Evolutionary conservation across 1,140 invertebrate genomes (phyloP).

Genomic region (Hycleus cichorii): DNA sequence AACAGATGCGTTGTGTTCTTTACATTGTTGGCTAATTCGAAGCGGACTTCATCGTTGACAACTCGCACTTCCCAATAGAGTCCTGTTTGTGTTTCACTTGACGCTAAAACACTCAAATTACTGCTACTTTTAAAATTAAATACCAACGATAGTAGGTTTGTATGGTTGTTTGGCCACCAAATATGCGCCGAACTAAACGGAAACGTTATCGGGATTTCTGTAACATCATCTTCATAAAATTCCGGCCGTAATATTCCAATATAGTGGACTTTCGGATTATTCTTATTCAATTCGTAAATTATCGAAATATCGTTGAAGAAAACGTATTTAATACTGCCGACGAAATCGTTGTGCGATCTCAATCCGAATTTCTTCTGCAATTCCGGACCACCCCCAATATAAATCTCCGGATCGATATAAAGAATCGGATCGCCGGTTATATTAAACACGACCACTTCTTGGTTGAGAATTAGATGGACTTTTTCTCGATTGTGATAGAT

Average conservation of each 20-base stretch:
- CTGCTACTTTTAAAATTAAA: constrained; percentile 86
- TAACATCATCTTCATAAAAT: constrained; percentile 74
- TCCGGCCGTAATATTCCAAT: constrained; percentile 69
- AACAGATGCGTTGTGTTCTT: constrained; percentile 65
- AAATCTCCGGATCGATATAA: constrained; percentile 88
- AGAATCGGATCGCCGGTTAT: constrained; percentile 68
- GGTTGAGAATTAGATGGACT: constrained; percentile 67
- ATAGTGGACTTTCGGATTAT: constrained; percentile 67
- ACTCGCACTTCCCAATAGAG: constrained; percentile 81
- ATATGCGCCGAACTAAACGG: constrained; percentile 83
- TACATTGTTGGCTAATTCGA: constrained; percentile 64
- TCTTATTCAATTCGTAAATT: constrained; percentile 74
- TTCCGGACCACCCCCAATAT: constrained; percentile 73
- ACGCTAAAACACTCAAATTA: constrained; percentile 75
- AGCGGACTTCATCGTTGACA: constrained; percentile 74
- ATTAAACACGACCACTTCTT: constrained; percentile 57
- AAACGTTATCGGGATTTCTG: constrained; percentile 86
- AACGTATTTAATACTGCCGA: constrained; percentile 83
- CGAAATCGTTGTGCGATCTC: constrained; percentile 66
- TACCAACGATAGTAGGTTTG: constrained; percentile 64
- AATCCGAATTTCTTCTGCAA: constrained; percentile 67
- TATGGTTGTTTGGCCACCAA: constrained; percentile 69
- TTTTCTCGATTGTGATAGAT: constrained; percentile 68
- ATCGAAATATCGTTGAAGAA: constrained; percentile 90
- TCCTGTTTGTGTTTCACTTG: constrained; percentile 65